These are phyloP conservation scores for Hemitrygon akajei DNA, from an alignment of 2,797 vertebrate genomes.

Conservation along the genomic window DNA sequence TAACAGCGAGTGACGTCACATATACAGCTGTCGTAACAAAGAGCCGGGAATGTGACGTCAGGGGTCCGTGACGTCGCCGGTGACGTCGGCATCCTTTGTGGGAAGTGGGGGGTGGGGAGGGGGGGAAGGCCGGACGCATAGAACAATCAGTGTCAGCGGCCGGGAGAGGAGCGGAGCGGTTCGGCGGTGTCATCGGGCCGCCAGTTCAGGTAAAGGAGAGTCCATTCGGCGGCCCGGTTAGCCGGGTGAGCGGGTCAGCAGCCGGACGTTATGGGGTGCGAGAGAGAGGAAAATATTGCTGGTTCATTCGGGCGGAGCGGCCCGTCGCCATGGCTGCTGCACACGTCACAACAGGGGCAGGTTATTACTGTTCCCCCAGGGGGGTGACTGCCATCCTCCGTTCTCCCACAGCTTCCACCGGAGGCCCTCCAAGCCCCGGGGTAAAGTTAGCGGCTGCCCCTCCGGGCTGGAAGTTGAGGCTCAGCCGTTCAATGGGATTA, in stretches of 20 bases:
- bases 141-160: conserved; percentile 33
- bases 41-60: neutral
- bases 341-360: neutral
- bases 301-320: neutral
- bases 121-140: conserved; percentile 33
- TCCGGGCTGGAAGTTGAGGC: neutral
- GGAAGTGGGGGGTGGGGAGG: conserved; percentile 23
- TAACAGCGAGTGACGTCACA: neutral
- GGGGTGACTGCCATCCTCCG: too few species aligned
- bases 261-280: conserved; percentile 42
- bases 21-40: neutral
- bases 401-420: neutral
- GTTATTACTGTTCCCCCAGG: neutral
- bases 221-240: neutral
- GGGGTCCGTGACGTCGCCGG: conserved; percentile 6
- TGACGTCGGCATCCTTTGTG: conserved; percentile 42
- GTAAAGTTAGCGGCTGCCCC: neutral
- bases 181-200: neutral
- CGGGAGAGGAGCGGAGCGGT: neutral
- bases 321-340: conserved; percentile 2
- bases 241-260: conserved; percentile 30
- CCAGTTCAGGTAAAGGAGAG: neutral
- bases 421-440: neutral
- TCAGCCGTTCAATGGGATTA: neutral
- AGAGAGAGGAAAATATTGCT: neutral